These are phyloP conservation scores for Ceramica pisi DNA, from an alignment of 2,888 invertebrate genomes.

Conservation along the genomic window DNA sequence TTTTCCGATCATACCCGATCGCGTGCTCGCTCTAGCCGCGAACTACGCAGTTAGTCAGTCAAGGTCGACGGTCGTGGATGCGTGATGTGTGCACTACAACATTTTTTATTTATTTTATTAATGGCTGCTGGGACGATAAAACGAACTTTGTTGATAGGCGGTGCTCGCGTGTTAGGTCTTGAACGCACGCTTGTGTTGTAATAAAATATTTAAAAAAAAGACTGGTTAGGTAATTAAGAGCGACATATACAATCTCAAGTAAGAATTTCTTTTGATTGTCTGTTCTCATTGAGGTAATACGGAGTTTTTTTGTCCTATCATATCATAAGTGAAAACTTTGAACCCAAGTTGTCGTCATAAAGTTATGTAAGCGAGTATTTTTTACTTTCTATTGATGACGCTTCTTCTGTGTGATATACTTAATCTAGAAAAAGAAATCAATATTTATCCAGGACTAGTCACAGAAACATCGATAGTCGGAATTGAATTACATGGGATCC, in stretches of 20 bases:
- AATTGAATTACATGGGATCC: too few relatives aligned
- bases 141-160: constrained; percentile 48
- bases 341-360: not conserved
- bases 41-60: constrained; percentile 63
- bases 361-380: not conserved
- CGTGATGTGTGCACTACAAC: constrained; percentile 58
- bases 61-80: constrained; percentile 54
- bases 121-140: constrained; percentile 51
- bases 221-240: constrained; percentile 1
- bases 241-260: not conserved
- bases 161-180: constrained; percentile 25
- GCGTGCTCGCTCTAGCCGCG: constrained; percentile 22
- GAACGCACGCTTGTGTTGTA: constrained; percentile 14
- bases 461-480: too few relatives aligned
- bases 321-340: not conserved
- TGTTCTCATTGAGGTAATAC: not conserved
- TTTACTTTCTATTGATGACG: too few relatives aligned
- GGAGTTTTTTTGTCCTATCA: too few relatives aligned
- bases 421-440: not conserved
- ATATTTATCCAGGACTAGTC: too few relatives aligned
- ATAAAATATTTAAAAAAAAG: constrained; percentile 14
- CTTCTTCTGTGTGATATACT: not conserved
- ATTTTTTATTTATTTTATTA: constrained; percentile 62
- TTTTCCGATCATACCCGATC: constrained; percentile 5
- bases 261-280: not conserved